phyloP scores from a whole-genome alignment of 2,113 vertebrate species.

The Grantiella picta region DNA sequence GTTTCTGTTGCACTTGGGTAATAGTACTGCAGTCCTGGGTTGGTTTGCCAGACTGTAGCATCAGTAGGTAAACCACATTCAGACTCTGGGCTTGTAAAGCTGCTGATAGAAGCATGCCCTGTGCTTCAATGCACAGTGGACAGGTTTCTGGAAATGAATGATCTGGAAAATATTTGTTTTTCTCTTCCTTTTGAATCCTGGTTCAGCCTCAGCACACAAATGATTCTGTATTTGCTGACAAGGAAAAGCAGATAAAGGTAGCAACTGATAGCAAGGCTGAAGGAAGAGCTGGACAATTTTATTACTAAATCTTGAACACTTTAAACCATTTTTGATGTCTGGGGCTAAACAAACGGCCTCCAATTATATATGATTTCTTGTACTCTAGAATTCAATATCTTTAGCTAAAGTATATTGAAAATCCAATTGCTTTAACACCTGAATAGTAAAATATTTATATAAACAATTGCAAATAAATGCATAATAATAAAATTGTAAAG shows the following conservation, averaged over 20 bases:
- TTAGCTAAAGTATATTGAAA: not conserved
- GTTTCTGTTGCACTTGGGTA: not conserved
- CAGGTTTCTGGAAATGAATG: not conserved
- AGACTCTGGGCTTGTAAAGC: not conserved
- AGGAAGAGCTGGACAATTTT: not conserved
- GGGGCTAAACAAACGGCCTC: not conserved
- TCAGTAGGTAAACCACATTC: not conserved
- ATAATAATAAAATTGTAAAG: not conserved
- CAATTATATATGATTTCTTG: not conserved
- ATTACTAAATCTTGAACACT: not conserved
- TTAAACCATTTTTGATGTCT: not conserved
- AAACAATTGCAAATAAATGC: not conserved
- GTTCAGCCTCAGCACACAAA: not conserved
- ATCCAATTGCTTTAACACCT: not conserved
- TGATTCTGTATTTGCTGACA: not conserved
- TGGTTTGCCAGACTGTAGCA: not conserved
- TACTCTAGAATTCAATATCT: not conserved
- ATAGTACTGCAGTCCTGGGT: not conserved
- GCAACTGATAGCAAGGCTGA: not conserved
- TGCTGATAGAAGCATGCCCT: not conserved
- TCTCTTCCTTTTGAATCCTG: not conserved
- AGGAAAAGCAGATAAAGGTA: not conserved
- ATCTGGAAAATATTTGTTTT: not conserved
- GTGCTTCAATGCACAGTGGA: not conserved
- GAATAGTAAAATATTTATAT: not conserved